Conservation (phyloP, 2,888 invertebrate genomes). For the Tiliacea citrago region DNA sequence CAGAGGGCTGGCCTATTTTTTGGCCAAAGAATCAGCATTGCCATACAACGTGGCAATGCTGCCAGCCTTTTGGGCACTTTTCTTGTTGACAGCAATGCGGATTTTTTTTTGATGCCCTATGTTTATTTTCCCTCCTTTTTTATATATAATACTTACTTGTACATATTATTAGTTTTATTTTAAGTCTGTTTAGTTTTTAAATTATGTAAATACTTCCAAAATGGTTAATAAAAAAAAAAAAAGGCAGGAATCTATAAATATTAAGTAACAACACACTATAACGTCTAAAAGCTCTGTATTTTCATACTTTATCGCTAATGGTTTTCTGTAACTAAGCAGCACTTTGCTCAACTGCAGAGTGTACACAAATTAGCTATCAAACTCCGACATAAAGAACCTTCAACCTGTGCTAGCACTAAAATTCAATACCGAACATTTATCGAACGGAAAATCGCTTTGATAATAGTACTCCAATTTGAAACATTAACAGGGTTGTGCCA, state of each 20-base stretch:
- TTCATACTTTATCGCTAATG: slow-evolving; percentile 31
- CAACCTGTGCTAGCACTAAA: slow-evolving; percentile 61
- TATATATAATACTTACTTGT: no score
- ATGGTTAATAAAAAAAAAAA: no score
- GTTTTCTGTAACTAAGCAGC: slow-evolving; percentile 30
- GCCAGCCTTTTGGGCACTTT: no score
- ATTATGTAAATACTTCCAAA: no score
- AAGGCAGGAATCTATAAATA: neutral
- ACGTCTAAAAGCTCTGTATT: slow-evolving; percentile 9
- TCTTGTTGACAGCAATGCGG: no score
- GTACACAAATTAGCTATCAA: slow-evolving; percentile 63
- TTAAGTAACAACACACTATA: neutral
- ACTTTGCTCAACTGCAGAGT: slow-evolving; percentile 45
- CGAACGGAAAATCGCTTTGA: slow-evolving; percentile 65
- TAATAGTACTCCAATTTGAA: slow-evolving; percentile 68
- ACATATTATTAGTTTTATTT: no score
- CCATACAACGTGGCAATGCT: no score
- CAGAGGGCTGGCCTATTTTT: no score
- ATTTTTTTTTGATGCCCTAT: no score
- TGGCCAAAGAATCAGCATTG: no score
- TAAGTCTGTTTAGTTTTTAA: no score
- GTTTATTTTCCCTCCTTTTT: no score
- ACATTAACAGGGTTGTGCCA: slow-evolving; percentile 64
- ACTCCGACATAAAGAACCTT: slow-evolving; percentile 50
- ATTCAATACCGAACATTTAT: slow-evolving; percentile 72